Evolutionary conservation across 53 echinoderm and acorn worm species (phyloP).

Genomic region (Luidia sarsii): DNA sequence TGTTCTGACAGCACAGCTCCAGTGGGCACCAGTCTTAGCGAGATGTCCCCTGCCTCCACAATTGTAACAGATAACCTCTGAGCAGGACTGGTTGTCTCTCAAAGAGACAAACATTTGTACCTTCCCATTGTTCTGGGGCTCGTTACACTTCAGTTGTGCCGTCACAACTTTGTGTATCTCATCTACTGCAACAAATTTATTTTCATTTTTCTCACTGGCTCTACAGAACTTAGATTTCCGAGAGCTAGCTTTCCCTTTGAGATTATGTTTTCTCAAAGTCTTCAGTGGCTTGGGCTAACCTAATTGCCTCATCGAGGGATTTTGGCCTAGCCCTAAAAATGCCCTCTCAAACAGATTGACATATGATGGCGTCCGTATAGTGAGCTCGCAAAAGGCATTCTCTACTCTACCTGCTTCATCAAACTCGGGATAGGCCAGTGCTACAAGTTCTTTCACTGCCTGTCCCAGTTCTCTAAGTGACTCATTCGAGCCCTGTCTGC

Average conservation of each 20-base stretch:
- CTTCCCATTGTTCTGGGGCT: background rate
- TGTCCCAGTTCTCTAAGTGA: constrained; percentile 19
- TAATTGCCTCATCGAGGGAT: constrained; percentile 35
- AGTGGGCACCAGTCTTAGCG: too few species aligned
- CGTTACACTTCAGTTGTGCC: background rate
- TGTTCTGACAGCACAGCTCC: too few species aligned
- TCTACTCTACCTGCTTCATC: constrained; percentile 3
- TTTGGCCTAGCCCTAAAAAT: constrained; percentile 39
- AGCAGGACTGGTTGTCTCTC: too few species aligned
- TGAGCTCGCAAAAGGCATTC: constrained; percentile 40
- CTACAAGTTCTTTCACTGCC: background rate
- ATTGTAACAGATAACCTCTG: background rate
- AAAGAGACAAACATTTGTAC: too few species aligned
- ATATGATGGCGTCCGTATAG: constrained; percentile 46
- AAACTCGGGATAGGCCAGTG: constrained; percentile 44
- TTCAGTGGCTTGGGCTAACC: constrained; percentile 45
- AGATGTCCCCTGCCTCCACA: constrained; percentile 18
- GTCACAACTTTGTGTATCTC: background rate
- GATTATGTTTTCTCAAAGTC: background rate
- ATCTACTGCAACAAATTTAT: background rate
- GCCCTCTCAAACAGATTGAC: constrained; percentile 28
- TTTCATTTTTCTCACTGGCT: background rate
- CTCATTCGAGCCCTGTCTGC: constrained; percentile 3
- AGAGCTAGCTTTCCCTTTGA: background rate
- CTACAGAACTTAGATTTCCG: constrained; percentile 11